Evolutionary conservation across 2,113 vertebrate species (phyloP), one percentile per base, ranked within the genome.

Genomic region (Menura novaehollandiae): DNA sequence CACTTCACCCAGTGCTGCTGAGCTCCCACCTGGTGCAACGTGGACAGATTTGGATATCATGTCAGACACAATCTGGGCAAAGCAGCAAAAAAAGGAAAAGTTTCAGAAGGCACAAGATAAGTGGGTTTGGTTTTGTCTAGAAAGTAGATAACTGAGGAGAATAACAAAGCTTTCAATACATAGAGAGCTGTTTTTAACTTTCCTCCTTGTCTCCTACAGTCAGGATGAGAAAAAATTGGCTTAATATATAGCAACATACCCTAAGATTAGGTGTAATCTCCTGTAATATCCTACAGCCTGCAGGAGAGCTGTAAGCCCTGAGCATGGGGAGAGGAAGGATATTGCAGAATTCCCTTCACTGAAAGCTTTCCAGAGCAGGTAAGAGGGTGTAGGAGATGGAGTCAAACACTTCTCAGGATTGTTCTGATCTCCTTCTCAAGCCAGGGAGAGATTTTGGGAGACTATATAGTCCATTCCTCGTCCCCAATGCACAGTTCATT

Each of bases 61-160:
- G 76, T 87, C 68, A 86, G 80, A 92, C 89, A 79, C 91, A 95
- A 96, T 95, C 89, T 92, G 93, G 80, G 66, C 55, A 95, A 92
- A 87, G 68, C 52, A 75, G 69, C 11, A n/a, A 89, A 93, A 94
- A 92, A 52, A 52, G 52, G 75, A 73, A 51, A 89, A 47, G 59
- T 88, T 92, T 96, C 82, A 79, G 72, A 91, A 96, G 26, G 68
- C 58, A 46, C 5, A 15, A 64, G 51, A 49, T 62, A 95, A 96
- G 47, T 86, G 73, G 73, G 91, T 91, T 92, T 26, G 60, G 69
- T 86, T 95, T 92, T 67, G 76, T 84, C 86, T 95, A 78, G 84
- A 68, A 95, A 93, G 56, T 56, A 84, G 83, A 72, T 60, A 62
- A 71, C 64, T 91, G 68, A 95, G 47, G 33, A 39, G 33, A 92